A percentile compares a stretch with the other conserved stretches of the same genome.
phyloP scores from a whole-genome alignment of 2,888 invertebrate species.

The Dastarcus helophoroides region DNA sequence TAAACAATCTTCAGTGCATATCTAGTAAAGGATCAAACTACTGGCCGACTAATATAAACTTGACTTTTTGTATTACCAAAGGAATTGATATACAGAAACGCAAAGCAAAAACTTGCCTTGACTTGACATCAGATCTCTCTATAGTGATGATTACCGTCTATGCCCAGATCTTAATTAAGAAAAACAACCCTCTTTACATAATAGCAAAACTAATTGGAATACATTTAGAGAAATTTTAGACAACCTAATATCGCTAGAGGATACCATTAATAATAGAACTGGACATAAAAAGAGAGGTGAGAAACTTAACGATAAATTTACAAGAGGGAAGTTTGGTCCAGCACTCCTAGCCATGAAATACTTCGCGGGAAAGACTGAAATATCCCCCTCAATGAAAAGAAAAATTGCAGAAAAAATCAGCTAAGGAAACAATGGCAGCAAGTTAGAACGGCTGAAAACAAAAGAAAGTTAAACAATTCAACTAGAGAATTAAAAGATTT shows the following conservation, averaged over 20 bases:
- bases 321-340: neutral
- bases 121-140: too few species aligned
- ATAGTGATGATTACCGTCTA: too few species aligned
- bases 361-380: neutral
- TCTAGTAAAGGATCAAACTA: neutral
- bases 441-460: too few species aligned
- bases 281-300: constrained; percentile 1
- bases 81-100: constrained; percentile 1
- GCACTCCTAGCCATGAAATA: constrained; percentile 1
- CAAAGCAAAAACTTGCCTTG: constrained; percentile 1
- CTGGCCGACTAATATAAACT: neutral
- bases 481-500: too few species aligned
- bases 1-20: neutral
- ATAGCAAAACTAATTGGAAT: neutral
- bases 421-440: constrained; percentile 1
- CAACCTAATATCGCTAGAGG: neutral
- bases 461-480: too few species aligned
- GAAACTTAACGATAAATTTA: neutral
- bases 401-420: neutral
- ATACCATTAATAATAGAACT: neutral
- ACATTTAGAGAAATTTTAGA: neutral
- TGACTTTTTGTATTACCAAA: neutral
- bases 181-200: constrained; percentile 1
- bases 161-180: neutral
- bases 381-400: neutral